These are phyloP conservation scores for Cisticola juncidis DNA, from an alignment of 2,113 vertebrate genomes.

Conservation along the genomic window DNA sequence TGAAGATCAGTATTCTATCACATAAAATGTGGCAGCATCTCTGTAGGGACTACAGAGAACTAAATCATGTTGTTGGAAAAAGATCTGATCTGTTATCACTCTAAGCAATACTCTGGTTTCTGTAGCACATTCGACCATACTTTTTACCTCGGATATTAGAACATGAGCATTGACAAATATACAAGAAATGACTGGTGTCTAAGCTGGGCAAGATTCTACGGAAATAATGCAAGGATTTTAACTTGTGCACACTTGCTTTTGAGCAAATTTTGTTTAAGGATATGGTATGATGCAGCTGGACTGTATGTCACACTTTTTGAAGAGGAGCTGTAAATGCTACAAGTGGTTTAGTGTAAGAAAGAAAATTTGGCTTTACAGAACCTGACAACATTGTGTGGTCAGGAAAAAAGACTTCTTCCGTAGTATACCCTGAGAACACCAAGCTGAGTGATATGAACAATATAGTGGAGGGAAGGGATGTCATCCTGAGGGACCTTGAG, in stretches of 20 bases:
- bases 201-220: neutral
- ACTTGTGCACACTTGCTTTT: neutral
- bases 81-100: neutral
- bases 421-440: neutral
- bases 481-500: neutral
- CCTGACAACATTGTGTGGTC: neutral
- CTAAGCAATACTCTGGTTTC: neutral
- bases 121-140: neutral
- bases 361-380: neutral
- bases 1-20: neutral
- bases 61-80: neutral
- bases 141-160: neutral
- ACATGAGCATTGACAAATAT: neutral
- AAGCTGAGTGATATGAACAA: accelerated
- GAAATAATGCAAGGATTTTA: neutral
- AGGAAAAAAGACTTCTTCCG: neutral
- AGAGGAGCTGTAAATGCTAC: neutral
- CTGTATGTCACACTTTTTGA: neutral
- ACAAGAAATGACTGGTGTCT: neutral
- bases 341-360: neutral
- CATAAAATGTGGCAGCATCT: neutral
- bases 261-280: neutral
- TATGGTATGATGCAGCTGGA: neutral
- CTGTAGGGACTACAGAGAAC: neutral
- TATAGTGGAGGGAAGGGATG: neutral